Conservation (phyloP, 2,888 invertebrate genomes). For the Sphinx pinastri region DNA sequence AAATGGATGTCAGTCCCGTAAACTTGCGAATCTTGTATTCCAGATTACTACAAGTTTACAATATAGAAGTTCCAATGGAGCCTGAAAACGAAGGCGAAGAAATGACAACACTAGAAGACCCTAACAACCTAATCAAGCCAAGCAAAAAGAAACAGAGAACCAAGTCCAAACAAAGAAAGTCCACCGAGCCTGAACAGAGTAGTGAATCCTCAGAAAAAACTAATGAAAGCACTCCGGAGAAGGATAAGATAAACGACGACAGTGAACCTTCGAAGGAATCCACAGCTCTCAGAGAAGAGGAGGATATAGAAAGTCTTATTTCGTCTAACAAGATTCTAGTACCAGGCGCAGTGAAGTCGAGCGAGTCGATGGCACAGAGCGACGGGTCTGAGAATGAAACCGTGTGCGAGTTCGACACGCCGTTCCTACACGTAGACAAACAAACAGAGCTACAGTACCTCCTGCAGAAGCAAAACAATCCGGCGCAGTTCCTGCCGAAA, state of each 20-base stretch:
- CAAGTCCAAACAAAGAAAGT: conserved; percentile 72
- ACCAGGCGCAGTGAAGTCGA: conserved; percentile 60
- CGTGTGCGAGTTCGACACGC: conserved; percentile 62
- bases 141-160: conserved; percentile 69
- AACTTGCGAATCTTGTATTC: conserved; percentile 19
- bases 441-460: conserved; percentile 78
- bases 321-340: conserved; percentile 79
- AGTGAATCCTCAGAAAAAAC: conserved; percentile 69
- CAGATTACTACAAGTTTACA: conserved; percentile 90
- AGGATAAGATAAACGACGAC: conserved; percentile 48
- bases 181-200: conserved; percentile 66
- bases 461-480: conserved; percentile 78
- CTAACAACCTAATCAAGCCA: conserved; percentile 56
- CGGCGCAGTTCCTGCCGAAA: conserved; percentile 73
- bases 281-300: conserved; percentile 54
- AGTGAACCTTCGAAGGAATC: conserved; percentile 35
- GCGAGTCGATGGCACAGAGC: conserved; percentile 52
- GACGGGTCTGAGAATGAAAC: conserved; percentile 65
- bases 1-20: background rate
- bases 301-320: conserved; percentile 80
- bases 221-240: conserved; percentile 68
- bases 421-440: conserved; percentile 67
- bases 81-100: conserved; percentile 79
- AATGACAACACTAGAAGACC: conserved; percentile 53
- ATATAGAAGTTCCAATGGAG: conserved; percentile 86